Base-by-base conservation (phyloP, 2,888 invertebrate genomes). In the Ichneumoninae sp. region DNA sequence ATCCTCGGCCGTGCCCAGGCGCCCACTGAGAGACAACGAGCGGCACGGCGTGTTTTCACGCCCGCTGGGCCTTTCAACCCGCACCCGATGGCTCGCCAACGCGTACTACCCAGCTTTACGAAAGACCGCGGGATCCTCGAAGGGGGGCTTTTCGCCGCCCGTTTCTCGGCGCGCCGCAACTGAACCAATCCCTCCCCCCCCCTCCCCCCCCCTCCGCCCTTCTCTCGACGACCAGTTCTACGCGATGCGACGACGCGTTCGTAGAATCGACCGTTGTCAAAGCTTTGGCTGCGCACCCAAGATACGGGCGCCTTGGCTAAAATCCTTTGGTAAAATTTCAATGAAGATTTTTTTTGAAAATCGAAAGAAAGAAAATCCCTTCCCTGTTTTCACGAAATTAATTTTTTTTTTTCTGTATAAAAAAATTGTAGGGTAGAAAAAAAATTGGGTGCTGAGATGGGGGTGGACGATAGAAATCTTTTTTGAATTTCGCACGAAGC, bases 1-100 rank as follows among this genome's bases (percentile, higher is more conserved):
- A 93, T 93, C 87, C 87, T 89, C 88, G 89, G 86, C 87, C 89
- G 91, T 89, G 90, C 89, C 91, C 89, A 91, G 88, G 87, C 88
- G 90, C 90, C 91, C 89, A 91, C 90, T 88, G 88, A 86, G 44
- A 16, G 16, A 44, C 44, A 81, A 80, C 54, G 40, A 40, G 85
- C 44, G 7, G 63, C 60, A 73, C 74, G 63, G 74, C 54, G 57
- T 65, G 16, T 70, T 68, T 52, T 16, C 81, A 73, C 74, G 71
- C 83, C 74, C 83, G 80, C 68, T 16, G 54, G 44, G 44, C 44
- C 44, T 47, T 60, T 57, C 52, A 60, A 86, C 85, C 86, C 83
- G 77, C 83, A 68, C 75, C 74, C 54, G 60, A 73, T 85, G 85
- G 85, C 75, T 84, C 81, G 44, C 85, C 76, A 82, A 44, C 85